Base-by-base conservation (phyloP, 2,797 vertebrate species). In the Callimico goeldii region DNA sequence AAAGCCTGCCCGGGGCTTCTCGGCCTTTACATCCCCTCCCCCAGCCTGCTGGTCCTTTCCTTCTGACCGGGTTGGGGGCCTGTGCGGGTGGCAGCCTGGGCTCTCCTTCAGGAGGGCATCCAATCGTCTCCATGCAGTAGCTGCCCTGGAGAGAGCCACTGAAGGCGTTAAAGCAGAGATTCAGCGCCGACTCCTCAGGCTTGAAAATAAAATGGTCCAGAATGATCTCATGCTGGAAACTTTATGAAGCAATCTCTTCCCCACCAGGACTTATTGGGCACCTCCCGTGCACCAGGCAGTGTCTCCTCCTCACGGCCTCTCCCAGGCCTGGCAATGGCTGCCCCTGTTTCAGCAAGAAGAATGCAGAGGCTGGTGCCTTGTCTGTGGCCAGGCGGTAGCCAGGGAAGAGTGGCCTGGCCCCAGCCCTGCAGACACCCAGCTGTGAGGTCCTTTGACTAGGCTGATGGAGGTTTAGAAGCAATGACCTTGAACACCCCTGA, bases 361-460 rank as follows among this genome's bases (percentile, higher is more conserved):
- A 22, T 2, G 0, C 7, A 1, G 85, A 48, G n/a, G 2, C 26
- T 1, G 12, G n/a, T 67, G 26, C 36, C 22, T 1, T 5, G 39
- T 4, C 55, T 2, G 0, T 1, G 1, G 24, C 26, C 19, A 0
- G 55, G 6, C 0, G 14, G 12, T 2, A 7, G 4, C 33, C 9
- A 12, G 7, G 33, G 48, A 2, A 1, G 13, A 24, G 79, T 48
- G 1, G 5, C 12, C 50, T 4, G 19, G 20, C 1, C 4, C 58
- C 17, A 1, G 72, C 36, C 72, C 81, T n/a, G 50, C 6, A 26
- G 67, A 10, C 9, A 6, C 33, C 36, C 4, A 24, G 33, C 1
- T 11, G 39, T 14, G 13, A 0, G 7, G 10, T 17, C 39, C 39
- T 24, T 22, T 12, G 1, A 0, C 1, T 1, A 2, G 0, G 1